Evolutionary conservation across 2,113 vertebrate genomes (phyloP), one percentile per base, ranked within the genome.

Genomic region (Centropristis striata): DNA sequence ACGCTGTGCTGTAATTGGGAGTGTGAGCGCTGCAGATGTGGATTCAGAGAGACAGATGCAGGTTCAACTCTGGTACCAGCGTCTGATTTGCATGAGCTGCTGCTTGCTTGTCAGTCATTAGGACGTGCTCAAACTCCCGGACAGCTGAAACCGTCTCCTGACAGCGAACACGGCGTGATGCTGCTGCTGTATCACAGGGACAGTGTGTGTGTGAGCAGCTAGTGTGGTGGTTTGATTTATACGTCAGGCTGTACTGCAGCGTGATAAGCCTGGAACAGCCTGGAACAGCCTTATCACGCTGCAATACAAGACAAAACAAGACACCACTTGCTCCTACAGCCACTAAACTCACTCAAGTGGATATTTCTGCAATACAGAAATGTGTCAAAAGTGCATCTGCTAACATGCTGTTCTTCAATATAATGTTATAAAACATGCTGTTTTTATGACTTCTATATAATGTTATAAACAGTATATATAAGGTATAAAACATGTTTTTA

Each of bases 11-110:
- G 50, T 75, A 78, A 84, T 77, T 85, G 80, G 86, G 60, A 39
- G 36, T 76, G 78, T 50, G 70, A 79, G 64, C 65, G 47, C 75
- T 55, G 74, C 78, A 81, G 88, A 81, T 83, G 72, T 83, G 75
- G 61, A 88, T 81, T 81, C 75, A 81, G 70, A 18, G 69, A 83
- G 88, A 91, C 90, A 93, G 85, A 92, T 85, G 87, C 81, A 83
- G 58, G 90, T 93, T 92, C 91, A 92, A 86, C 77, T 78, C 77
- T 68, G 67, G 90, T 92, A 86, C 80, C 72, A 91, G 36, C 28
- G 74, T 15, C 82, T 87, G 76, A 90, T 92, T 93, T 92, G 90
- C 93, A 94, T 93, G 86, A 89, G 77, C 80, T 77, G 77, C 80
- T 79, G 78, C 72, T 84, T 44, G 76, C 78, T 85, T 93, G 89